Evolutionary conservation across 1,140 invertebrate genomes (phyloP).

Genomic region (Neodiprion fabricii): DNA sequence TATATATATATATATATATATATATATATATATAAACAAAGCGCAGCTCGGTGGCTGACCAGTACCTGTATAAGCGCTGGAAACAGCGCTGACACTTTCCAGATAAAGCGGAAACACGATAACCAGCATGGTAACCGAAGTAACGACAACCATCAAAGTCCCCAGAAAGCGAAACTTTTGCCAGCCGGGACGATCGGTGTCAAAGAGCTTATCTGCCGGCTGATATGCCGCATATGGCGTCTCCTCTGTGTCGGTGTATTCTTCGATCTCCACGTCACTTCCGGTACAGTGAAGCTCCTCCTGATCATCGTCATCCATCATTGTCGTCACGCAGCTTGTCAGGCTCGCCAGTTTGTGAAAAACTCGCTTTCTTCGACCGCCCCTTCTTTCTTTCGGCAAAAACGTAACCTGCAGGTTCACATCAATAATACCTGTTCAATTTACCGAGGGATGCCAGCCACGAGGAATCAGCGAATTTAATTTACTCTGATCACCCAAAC

Average conservation of each 20-base stretch:
- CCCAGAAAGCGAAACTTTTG: slow-evolving; percentile 50
- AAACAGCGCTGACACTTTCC: slow-evolving; percentile 47
- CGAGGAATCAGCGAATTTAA: no score
- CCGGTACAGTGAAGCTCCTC: slow-evolving; percentile 53
- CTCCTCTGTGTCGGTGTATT: slow-evolving; percentile 56
- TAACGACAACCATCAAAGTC: slow-evolving; percentile 41
- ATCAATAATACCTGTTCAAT: background rate
- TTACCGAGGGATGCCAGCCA: background rate
- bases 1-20: slow-evolving; percentile 12
- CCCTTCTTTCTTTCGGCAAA: no score
- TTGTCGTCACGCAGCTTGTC: slow-evolving; percentile 40
- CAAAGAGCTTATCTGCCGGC: slow-evolving; percentile 51
- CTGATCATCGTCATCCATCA: slow-evolving; percentile 56
- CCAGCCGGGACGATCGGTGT: slow-evolving; percentile 51
- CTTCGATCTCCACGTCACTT: slow-evolving; percentile 56
- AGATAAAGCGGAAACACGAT: slow-evolving; percentile 54
- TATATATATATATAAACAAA: slow-evolving; percentile 13
- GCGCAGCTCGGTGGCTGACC: background rate
- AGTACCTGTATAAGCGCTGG: slow-evolving; percentile 54
- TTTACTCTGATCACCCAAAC: no score
- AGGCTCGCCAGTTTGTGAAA: slow-evolving; percentile 35
- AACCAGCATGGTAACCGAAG: slow-evolving; percentile 48
- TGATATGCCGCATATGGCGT: slow-evolving; percentile 51
- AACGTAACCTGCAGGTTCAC: no score
- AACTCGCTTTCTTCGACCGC: background rate